Conservation (phyloP, 2,113 vertebrate genomes). For the Anhinga rufa region DNA sequence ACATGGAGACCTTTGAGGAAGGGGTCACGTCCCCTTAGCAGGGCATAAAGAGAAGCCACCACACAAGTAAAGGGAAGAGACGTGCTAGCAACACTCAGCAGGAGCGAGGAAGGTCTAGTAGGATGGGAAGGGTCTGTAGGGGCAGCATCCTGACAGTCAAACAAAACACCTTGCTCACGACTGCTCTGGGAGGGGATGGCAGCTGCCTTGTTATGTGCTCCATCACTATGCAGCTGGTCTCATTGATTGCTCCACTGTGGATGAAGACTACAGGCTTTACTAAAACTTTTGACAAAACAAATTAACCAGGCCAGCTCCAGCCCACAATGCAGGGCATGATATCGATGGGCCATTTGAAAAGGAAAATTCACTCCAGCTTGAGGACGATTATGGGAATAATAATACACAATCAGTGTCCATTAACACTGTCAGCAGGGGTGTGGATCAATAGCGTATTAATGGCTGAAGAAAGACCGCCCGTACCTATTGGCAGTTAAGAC, state of each 20-base stretch:
- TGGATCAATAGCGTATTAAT: constrained; percentile 54
- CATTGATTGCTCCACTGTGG: background rate
- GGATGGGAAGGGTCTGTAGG: background rate
- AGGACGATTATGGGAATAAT: constrained; percentile 63
- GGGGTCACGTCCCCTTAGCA: background rate
- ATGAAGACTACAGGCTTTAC: constrained; percentile 7
- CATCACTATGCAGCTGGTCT: background rate
- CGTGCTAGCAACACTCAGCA: fast-evolving
- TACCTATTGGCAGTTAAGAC: background rate
- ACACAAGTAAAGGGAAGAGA: background rate
- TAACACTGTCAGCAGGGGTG: constrained; percentile 18
- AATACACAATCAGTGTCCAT: constrained; percentile 59
- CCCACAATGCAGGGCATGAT: background rate
- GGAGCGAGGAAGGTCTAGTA: background rate
- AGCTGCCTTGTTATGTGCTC: background rate
- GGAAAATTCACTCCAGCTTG: constrained; percentile 45
- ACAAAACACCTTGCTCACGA: background rate
- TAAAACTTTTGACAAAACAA: constrained; percentile 29
- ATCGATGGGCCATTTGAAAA: constrained; percentile 19
- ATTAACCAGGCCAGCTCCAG: constrained; percentile 25
- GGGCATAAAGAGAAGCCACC: background rate
- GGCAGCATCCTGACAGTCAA: background rate
- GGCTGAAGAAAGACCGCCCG: constrained; percentile 18
- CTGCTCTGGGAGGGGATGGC: background rate
- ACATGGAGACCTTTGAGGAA: background rate